Percentiles rank a stretch among this genome's conserved stretches.
Conservation (phyloP, 2,113 vertebrate genomes). For the Petrocephalus zakoni region DNA sequence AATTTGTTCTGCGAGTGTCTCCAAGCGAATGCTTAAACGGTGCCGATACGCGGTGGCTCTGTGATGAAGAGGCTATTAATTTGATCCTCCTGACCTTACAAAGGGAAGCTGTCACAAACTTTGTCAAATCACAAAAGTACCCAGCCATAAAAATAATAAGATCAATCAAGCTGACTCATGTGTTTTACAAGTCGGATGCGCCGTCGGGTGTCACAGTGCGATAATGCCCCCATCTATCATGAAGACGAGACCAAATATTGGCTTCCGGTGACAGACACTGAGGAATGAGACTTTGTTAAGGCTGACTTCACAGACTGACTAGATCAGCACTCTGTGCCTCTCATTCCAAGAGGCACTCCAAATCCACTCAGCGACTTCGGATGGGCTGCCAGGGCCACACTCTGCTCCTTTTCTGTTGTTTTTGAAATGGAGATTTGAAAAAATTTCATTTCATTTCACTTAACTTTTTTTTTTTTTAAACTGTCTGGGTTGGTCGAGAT, state of each 20-base stretch:
- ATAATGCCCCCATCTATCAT: conserved; percentile 68
- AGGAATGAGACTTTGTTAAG: conserved; percentile 55
- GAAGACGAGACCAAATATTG: conserved; percentile 60
- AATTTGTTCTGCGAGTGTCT: neutral
- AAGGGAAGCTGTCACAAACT: conserved; percentile 63
- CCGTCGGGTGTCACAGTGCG: conserved; percentile 56
- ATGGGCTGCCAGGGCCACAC: conserved; percentile 26
- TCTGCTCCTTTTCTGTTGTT: neutral
- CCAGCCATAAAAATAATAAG: conserved; percentile 45
- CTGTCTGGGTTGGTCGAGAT: neutral
- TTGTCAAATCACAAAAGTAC: conserved; percentile 55
- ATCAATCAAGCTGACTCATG: conserved; percentile 62
- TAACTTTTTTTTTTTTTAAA: neutral
- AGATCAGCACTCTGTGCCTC: conserved; percentile 49
- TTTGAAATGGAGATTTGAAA: neutral
- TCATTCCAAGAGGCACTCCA: conserved; percentile 34
- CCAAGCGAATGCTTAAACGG: conserved; percentile 10
- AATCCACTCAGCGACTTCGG: conserved; percentile 41
- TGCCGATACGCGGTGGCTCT: conserved; percentile 24
- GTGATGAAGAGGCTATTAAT: conserved; percentile 48
- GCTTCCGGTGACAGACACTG: conserved; percentile 58
- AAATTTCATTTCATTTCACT: neutral
- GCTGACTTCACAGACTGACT: conserved; percentile 54
- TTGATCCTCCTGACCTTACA: conserved; percentile 50
- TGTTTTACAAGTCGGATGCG: conserved; percentile 51